phyloP scores from a whole-genome alignment of 2,113 vertebrate genomes.

The Anarrhichthys ocellatus region DNA sequence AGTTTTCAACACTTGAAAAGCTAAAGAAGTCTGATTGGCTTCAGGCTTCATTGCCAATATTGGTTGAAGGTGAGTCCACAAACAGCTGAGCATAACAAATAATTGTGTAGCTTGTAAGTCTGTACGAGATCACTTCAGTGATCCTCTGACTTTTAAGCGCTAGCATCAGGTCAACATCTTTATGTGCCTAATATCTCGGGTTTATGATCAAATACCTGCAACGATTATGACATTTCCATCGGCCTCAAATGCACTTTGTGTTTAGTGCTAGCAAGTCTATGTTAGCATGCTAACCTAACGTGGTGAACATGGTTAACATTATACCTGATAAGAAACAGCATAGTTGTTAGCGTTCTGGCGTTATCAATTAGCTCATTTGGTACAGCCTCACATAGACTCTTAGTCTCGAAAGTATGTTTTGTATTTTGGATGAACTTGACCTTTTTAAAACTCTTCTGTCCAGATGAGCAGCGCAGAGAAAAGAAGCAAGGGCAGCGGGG shows the following conservation, averaged over 20 bases:
- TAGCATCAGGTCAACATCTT: too few species aligned
- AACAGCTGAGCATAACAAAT: constrained; percentile 1
- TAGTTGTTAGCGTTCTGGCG: not conserved
- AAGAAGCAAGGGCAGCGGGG: not conserved
- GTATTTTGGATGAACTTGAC: not conserved
- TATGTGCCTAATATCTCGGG: too few species aligned
- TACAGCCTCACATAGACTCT: not conserved
- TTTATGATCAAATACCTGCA: too few species aligned
- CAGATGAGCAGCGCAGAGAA: constrained; percentile 21
- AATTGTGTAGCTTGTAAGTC: not conserved
- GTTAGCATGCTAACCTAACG: not conserved
- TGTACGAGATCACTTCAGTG: not conserved
- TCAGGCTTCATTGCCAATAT: not conserved
- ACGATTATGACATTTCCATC: too few species aligned
- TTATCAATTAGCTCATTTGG: not conserved
- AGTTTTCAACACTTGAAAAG: not conserved
- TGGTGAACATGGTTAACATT: too few species aligned
- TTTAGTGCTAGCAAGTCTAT: too few species aligned
- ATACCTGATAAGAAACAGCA: not conserved
- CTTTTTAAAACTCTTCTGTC: not conserved
- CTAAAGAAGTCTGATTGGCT: not conserved
- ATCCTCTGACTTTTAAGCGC: too few species aligned
- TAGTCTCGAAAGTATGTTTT: not conserved
- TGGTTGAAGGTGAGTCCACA: constrained; percentile 5
- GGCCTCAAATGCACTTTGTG: too few species aligned